Evolutionary conservation across 2,113 vertebrate genomes (phyloP).

Genomic region (Rhinoderma darwinii): DNA sequence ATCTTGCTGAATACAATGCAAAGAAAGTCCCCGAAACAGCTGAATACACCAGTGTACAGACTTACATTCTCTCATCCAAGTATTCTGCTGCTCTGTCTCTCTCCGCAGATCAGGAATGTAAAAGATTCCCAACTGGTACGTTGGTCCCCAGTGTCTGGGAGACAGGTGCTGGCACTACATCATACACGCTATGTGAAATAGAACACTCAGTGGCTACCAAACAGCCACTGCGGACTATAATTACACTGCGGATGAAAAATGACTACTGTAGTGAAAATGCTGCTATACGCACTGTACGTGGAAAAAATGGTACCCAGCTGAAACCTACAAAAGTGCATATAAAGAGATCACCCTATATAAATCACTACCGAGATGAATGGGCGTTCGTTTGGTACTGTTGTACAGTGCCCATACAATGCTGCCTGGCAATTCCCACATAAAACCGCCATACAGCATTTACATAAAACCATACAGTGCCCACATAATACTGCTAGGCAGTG

Average conservation of each 20-base stretch:
- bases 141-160: constrained; percentile 1
- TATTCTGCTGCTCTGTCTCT: not conserved
- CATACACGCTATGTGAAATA: constrained; percentile 9
- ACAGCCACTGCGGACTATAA: not conserved
- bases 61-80: not conserved
- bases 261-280: not conserved
- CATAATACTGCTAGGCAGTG: too few species aligned
- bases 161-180: constrained; percentile 37
- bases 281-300: not conserved
- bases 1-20: not conserved
- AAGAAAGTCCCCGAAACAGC: not conserved
- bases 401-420: too few species aligned
- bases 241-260: not conserved
- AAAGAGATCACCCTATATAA: too few species aligned
- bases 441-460: too few species aligned
- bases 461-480: too few species aligned
- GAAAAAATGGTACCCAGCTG: not conserved
- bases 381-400: too few species aligned
- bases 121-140: constrained; percentile 24
- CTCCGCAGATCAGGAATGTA: not conserved
- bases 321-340: not conserved
- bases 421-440: too few species aligned
- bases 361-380: too few species aligned
- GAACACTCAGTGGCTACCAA: not conserved
- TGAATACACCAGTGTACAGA: constrained; percentile 7